Conservation (phyloP, 1,140 invertebrate genomes). For the Reticulitermes speratus region DNA sequence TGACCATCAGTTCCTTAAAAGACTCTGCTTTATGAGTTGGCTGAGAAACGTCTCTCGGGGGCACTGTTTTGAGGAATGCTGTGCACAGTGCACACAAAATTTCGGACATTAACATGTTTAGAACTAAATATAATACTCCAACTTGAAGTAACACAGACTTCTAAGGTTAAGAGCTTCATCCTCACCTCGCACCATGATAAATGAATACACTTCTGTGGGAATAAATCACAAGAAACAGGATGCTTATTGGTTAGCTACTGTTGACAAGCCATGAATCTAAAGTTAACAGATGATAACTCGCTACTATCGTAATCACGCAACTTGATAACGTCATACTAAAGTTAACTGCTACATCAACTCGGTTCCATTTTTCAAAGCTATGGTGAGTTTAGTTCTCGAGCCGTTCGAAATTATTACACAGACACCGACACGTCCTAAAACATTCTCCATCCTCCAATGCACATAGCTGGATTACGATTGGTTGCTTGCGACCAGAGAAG, state of each 20-base stretch:
- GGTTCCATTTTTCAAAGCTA: background rate
- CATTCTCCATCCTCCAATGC: background rate
- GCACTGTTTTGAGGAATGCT: too few relatives aligned
- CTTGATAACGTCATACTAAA: background rate
- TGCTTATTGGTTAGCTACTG: background rate
- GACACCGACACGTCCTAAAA: background rate
- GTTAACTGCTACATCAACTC: background rate
- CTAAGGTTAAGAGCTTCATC: too few relatives aligned
- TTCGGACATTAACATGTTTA: too few relatives aligned
- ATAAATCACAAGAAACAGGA: background rate
- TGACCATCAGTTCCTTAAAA: too few relatives aligned
- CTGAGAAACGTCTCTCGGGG: too few relatives aligned
- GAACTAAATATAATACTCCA: too few relatives aligned
- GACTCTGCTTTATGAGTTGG: too few relatives aligned
- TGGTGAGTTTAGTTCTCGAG: background rate
- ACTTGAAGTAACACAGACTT: too few relatives aligned
- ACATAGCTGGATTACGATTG: background rate
- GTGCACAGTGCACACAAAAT: too few relatives aligned
- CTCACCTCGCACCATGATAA: constrained; percentile 12
- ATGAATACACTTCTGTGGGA: background rate
- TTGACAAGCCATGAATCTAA: background rate
- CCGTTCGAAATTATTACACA: background rate
- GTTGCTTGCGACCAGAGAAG: background rate
- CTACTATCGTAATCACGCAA: background rate
- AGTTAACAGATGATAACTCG: background rate